These are phyloP conservation scores for Ceratina calcarata DNA, from an alignment of 1,140 invertebrate species.

Conservation along the genomic window DNA sequence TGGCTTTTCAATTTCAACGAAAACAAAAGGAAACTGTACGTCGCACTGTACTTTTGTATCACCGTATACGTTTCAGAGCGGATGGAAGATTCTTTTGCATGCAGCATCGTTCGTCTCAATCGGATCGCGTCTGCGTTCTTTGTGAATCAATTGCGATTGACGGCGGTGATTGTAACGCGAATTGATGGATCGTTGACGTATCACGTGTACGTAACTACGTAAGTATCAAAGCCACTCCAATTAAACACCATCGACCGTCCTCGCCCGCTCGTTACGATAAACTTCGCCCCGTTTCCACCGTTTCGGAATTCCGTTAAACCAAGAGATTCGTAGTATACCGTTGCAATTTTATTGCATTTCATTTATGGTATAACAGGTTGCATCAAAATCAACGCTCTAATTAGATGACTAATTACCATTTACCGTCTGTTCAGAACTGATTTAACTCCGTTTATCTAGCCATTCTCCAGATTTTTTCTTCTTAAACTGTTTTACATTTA, in stretches of 20 bases:
- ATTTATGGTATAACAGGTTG: not conserved
- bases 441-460: not conserved
- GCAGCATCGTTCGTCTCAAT: not conserved
- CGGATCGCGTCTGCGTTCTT: conserved; percentile 25
- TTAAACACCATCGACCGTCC: not conserved
- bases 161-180: conserved; percentile 18
- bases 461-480: not conserved
- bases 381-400: conserved; percentile 15
- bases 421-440: not conserved
- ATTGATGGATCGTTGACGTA: conserved; percentile 23
- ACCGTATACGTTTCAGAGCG: no score
- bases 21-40: no score
- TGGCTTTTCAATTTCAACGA: no score
- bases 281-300: not conserved
- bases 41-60: no score
- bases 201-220: not conserved
- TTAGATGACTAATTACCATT: conserved; percentile 6
- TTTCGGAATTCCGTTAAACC: conserved; percentile 1
- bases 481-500: no score
- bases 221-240: not conserved
- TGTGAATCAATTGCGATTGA: conserved; percentile 20
- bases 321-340: not conserved
- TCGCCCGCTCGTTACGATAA: not conserved
- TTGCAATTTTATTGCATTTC: not conserved
- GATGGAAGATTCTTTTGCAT: not conserved